phyloP scores from a whole-genome alignment of 2,113 vertebrate species.

The Anarrhichthys ocellatus region DNA sequence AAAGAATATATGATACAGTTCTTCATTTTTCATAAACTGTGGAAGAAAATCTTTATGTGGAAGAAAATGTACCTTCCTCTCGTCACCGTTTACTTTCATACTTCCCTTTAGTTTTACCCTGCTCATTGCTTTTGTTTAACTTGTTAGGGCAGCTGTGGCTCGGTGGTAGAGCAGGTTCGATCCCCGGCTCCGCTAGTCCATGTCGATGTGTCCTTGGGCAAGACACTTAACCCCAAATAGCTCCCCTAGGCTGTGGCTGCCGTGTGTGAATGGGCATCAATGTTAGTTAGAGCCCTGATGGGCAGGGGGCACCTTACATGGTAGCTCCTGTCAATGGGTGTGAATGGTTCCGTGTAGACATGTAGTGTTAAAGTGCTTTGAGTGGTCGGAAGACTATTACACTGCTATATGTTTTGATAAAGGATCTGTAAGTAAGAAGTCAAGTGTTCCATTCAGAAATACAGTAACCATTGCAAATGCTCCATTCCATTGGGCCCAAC shows the following conservation, averaged over 20 bases:
- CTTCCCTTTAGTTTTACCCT: background rate
- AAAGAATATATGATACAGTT: background rate
- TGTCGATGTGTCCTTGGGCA: too few species aligned
- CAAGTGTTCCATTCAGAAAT: conserved; percentile 6
- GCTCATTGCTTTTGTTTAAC: conserved; percentile 3
- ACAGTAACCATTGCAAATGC: background rate
- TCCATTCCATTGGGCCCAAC: background rate
- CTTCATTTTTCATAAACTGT: background rate
- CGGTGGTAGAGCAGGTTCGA: background rate
- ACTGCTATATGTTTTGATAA: background rate
- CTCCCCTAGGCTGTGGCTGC: background rate
- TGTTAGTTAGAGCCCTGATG: background rate
- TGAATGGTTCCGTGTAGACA: background rate
- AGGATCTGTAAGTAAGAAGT: background rate
- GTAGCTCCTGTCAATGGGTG: too few species aligned
- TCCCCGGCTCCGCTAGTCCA: background rate
- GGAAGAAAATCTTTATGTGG: background rate
- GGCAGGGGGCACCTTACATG: too few species aligned
- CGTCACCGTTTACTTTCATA: background rate
- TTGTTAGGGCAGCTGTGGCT: background rate
- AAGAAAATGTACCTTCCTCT: background rate
- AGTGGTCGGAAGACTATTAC: too few species aligned
- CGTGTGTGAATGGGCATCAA: too few species aligned
- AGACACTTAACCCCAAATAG: background rate
- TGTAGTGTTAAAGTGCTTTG: too few species aligned